Conservation (phyloP, 2,113 vertebrate genomes). For the Edolisoma coerulescens region DNA sequence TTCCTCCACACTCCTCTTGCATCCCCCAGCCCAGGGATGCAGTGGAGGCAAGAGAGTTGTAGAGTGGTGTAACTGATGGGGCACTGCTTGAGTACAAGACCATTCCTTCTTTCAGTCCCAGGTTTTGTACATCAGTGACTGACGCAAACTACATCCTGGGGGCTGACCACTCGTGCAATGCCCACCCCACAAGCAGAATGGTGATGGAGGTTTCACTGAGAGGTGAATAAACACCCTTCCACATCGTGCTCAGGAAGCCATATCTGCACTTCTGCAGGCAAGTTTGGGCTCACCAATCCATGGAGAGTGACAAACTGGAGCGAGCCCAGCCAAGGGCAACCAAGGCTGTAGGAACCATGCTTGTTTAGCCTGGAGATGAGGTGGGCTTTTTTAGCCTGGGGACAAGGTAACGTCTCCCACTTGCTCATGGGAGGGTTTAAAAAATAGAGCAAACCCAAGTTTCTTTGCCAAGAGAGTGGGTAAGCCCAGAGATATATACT, state of each 20-base stretch:
- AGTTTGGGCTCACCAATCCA: neutral
- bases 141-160: neutral
- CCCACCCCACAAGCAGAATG: neutral
- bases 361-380: neutral
- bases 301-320: neutral
- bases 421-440: neutral
- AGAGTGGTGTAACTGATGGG: neutral
- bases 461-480: neutral
- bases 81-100: neutral
- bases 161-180: fast-evolving
- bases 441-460: neutral
- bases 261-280: neutral
- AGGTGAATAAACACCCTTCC: neutral
- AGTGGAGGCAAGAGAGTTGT: neutral
- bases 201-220: neutral
- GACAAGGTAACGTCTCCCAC: neutral
- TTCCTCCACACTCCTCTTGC: neutral
- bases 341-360: neutral
- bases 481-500: neutral
- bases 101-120: neutral
- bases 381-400: neutral
- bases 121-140: neutral
- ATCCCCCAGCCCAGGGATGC: fast-evolving
- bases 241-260: fast-evolving
- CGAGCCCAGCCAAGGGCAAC: fast-evolving